phyloP scores from a whole-genome alignment of 2,888 invertebrate species.

The Mantis religiosa region DNA sequence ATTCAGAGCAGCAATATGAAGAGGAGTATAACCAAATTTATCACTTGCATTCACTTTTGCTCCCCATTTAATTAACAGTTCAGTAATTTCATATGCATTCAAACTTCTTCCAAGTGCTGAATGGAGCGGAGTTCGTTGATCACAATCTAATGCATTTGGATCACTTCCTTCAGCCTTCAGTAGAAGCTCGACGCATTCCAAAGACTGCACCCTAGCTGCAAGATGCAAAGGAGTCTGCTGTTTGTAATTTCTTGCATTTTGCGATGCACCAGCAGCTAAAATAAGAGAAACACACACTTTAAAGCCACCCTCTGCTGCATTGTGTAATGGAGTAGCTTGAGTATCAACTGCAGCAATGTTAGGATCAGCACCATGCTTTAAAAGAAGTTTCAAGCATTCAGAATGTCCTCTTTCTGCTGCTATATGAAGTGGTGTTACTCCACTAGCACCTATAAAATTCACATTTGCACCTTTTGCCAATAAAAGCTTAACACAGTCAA shows the following conservation, averaged over 20 bases:
- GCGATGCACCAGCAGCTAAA: conserved; percentile 40
- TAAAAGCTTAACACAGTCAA: conserved; percentile 72
- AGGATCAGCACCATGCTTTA: conserved; percentile 69
- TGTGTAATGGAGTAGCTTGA: conserved; percentile 36
- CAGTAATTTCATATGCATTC: conserved; percentile 50
- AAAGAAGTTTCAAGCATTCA: conserved; percentile 69
- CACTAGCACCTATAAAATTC: conserved; percentile 67
- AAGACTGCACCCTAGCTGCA: conserved; percentile 44
- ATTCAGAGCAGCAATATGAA: conserved; percentile 48
- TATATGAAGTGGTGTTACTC: conserved; percentile 75
- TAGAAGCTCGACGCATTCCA: conserved; percentile 40
- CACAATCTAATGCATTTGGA: conserved; percentile 43
- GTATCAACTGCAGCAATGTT: conserved; percentile 50
- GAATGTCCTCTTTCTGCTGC: conserved; percentile 75
- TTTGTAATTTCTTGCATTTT: conserved; percentile 41
- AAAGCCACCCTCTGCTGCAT: conserved; percentile 46
- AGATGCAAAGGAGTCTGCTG: conserved; percentile 51
- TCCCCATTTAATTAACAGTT: conserved; percentile 39
- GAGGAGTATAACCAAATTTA: conserved; percentile 44
- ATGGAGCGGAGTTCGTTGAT: conserved; percentile 45
- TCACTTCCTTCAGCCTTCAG: conserved; percentile 39
- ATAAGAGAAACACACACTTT: conserved; percentile 41
- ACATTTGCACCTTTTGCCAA: conserved; percentile 72
- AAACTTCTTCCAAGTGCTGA: conserved; percentile 79
- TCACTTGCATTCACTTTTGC: conserved; percentile 43